Evolutionary conservation across 2,888 invertebrate species (phyloP), one percentile per base, ranked within the genome.

Genomic region (Luperina nickerlii): DNA sequence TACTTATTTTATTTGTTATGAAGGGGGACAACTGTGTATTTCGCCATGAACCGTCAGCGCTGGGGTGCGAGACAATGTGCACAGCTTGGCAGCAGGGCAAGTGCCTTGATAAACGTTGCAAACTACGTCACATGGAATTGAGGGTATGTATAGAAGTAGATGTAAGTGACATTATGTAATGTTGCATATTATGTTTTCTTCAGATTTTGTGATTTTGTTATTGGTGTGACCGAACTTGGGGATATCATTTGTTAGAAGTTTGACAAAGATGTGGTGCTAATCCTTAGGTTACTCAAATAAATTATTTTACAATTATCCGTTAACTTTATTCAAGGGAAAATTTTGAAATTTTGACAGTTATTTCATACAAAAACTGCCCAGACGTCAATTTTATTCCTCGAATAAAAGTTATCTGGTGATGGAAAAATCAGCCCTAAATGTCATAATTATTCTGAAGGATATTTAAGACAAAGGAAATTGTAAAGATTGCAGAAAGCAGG

Each of bases 111-210:
- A 97, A 98, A 90, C 97, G 98, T 89, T 99, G 99, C 95, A 98
- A 98, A 93, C 98, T 98, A 91, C 97, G 99, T 91, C 99, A 99
- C 94, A 98, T 98, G 98, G 98, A 98, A 94, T 97, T 98, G 87
- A 97, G 98, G 96, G 98, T 98, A 95, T 94, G 97, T 92, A 76
- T 63, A n/a, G 2, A 63, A 65, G 38, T 65, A 38, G 38, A 54
- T 45, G 8, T n/a, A 51, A 4, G 6, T 48, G 24, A 57, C 13
- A 57, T 82, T 82, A 75, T 45, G 13, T 69, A 78, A 77, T 57
- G 68, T 38, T 83, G 48, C 27, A n/a, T 67, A 71, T 67, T 67
- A 71, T 67, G 45, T 71, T 54, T 84, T 48, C 15, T 45, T 27
- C 18, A 38, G 18, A 48, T 54, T n/a, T 67, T n/a, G 42, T 60